Base-by-base conservation (phyloP, 2,888 invertebrate species). In the Coelopa pilipes region DNA sequence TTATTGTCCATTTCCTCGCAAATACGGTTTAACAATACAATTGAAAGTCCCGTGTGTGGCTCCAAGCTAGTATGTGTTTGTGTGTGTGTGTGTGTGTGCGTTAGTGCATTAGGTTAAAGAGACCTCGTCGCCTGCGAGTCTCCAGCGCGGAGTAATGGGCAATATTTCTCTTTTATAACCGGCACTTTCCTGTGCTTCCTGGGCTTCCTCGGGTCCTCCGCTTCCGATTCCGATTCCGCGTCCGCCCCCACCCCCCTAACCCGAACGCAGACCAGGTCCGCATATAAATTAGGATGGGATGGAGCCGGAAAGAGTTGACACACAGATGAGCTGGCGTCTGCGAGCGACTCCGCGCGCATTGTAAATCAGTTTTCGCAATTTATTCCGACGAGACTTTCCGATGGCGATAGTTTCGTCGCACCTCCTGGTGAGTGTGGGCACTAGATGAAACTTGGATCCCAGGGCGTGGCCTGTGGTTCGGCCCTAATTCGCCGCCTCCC, bases 121-220 rank as follows among this genome's bases (percentile, higher is more conserved):
- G 76, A 74, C 84, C 80, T 82, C 84, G 86, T 83, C 87, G 87
- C 87, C 87, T 80, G 80, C 74, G 79, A 84, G 87, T 87, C 87
- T 86, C 83, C 82, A 81, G 82, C 81, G 82, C 83, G 82, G 80
- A 84, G 81, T 86, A 86, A 86, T 85, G 84, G 82, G 82, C 85
- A 84, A 86, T 87, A 86, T 85, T 84, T 87, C 85, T 86, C 83
- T 81, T 86, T 86, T 86, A 86, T 84, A 86, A 84, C 84, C 80
- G 50, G 47, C 71, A 65, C 71, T 63, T 63, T 50, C 15, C 71
- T 19, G 45, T 53, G 46, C 53, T 19, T 19, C 45, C 45, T 65
- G 46, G 15, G 62, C 53, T 19, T 19, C 45, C 45, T 65, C 55
- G 10, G 62, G 34, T n/a, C n/a, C n/a, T n/a, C n/a, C n/a, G n/a